Evolutionary conservation across 2,113 vertebrate genomes (phyloP), one percentile per base, ranked within the genome.

Genomic region (Poecilia latipinna): DNA sequence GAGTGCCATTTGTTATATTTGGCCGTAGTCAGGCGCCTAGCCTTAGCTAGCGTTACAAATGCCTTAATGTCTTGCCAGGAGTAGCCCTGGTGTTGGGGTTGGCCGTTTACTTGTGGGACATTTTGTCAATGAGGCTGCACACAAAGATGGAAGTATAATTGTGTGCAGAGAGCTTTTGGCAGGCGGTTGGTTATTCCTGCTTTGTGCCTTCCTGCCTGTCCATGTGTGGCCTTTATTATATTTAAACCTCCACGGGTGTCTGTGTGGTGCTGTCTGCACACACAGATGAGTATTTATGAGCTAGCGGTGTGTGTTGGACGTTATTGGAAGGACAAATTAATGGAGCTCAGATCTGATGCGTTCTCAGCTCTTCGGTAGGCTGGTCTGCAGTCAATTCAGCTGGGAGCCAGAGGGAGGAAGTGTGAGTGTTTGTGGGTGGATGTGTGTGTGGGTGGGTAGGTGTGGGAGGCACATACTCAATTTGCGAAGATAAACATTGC

Each of bases 291-390:
- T 67, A 51, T 80, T 77, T 84, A 74, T 60, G 77, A 72, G 81
- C 33, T 19, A 32, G 37, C 24, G 13, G 42, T 61, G 77, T 44
- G 73, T 70, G 4, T 70, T 39, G 64, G 64, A 72, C 17, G 4
- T 61, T 73, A 70, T 62, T 76, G 68, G 61, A 67, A 42, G 73
- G 72, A 79, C 76, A 63, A 76, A 79, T 82, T 79, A 79, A 82
- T 67, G 61, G 72, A 85, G 68, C 79, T 79, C 76, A 66, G 76
- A 79, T 73, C 65, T 66, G 71, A 82, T 82, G 79, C 75, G 75
- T 76, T 82, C 60, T 54, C 29, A 28, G 70, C 70, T 81, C 75
- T 61, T 68, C 12, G 61, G 75, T 82, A 24, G 64, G 71, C 71
- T 75, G 75, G 69, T 75, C 39, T 75, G 67, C 63, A 71, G 66